Base-by-base conservation (phyloP, 92 coral and sea anemone genomes). In the Heteractis magnifica region DNA sequence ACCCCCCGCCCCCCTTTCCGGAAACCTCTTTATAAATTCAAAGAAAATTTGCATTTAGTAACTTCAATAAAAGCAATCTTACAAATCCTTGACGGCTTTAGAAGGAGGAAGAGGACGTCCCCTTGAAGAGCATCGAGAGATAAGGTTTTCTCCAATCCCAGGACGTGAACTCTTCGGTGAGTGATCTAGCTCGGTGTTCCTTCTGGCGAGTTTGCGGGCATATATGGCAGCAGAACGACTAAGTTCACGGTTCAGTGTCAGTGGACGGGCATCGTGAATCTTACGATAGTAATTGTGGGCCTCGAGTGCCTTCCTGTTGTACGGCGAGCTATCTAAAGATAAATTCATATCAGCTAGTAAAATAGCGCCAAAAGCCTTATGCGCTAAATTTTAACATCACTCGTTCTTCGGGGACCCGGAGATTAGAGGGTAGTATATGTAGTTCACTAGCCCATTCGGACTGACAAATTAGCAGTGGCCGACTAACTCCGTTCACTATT, bases 81-180 rank as follows among this genome's bases (percentile, higher is more conserved):
- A 84, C 87, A 75, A 78, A 19, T 76, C 7, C 51, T 60, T 84
- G 41, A 84, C 87, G 34, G 87, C 81, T 77, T 20, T 7, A n/a
- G 13, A 4, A 10, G 87, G 19, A 76, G 87, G 87, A 4, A 84
- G 87, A 49, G 79, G 76, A 13, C 77, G 70, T 5, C 80, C 87
- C 20, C 52, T 49, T 19, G 81, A 75, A 6, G 88, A 78, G 53
- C 93, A 90, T 9, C 90, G 84, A n/a, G n/a, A 15, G 56, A 79
- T 72, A 13, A 90, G 86, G 76, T 87, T 90, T 77, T 90, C 93
- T 56, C 93, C 93, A 5, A 52, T 20, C 1, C 81, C 88, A 49
- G 76, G 87, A 10, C 90, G 75, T 15, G 87, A 9, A 44, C 5
- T 6, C 51, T 20, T 75, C 13, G 53, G 48, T 3, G 93, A 90